phyloP scores from a whole-genome alignment of 2,113 vertebrate species.

The Silurus glanis region DNA sequence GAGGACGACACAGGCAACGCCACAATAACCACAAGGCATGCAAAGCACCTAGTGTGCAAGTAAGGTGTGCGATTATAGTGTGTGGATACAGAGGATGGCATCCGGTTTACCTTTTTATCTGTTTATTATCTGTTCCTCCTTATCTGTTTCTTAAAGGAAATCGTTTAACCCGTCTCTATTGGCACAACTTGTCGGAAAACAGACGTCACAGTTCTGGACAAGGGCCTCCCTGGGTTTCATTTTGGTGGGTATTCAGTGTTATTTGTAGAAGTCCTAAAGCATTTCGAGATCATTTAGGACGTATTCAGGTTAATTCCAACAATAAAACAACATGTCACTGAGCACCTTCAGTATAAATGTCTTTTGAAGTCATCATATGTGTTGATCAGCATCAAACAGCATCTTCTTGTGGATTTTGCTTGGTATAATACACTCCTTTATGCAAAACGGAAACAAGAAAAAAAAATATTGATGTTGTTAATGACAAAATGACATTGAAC shows the following conservation, averaged over 20 bases:
- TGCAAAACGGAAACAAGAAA: too few relatives aligned
- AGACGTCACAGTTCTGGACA: conserved; percentile 4
- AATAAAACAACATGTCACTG: background rate
- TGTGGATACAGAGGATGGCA: background rate
- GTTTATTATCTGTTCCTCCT: background rate
- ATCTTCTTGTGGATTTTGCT: too few relatives aligned
- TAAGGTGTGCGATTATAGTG: background rate
- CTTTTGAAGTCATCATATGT: too few relatives aligned
- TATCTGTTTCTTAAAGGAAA: background rate
- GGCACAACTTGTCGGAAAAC: conserved; percentile 20
- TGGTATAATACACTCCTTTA: too few relatives aligned
- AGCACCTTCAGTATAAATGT: background rate
- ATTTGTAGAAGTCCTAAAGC: background rate
- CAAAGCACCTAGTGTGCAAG: conserved; percentile 3
- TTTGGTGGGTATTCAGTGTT: background rate
- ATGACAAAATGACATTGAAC: too few relatives aligned
- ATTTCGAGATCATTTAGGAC: background rate
- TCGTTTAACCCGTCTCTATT: conserved; percentile 21
- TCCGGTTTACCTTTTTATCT: background rate
- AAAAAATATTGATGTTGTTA: too few relatives aligned
- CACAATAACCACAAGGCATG: background rate
- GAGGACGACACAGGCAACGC: background rate
- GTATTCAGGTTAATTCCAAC: background rate
- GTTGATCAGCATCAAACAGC: background rate
- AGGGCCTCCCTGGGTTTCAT: background rate